phyloP scores from a whole-genome alignment of 2,797 vertebrate species.

The Crenichthys baileyi region DNA sequence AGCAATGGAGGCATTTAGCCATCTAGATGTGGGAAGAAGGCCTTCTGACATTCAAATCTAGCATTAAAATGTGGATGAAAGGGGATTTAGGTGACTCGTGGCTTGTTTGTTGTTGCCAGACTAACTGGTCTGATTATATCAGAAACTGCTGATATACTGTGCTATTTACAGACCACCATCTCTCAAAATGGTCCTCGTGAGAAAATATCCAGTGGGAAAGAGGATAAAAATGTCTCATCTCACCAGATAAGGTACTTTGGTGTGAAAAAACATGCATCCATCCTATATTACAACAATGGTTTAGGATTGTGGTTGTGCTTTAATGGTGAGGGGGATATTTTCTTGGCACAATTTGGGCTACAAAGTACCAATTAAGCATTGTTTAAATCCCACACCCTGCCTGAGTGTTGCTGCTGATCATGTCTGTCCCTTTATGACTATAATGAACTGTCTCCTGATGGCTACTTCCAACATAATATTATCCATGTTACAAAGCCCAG shows the following conservation, averaged over 20 bases:
- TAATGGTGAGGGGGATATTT: neutral
- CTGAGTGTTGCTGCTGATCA: neutral
- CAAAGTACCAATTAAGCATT: neutral
- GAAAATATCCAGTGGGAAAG: neutral
- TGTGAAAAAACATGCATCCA: neutral
- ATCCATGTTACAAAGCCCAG: neutral
- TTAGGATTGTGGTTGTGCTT: neutral
- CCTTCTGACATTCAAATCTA: too few species aligned
- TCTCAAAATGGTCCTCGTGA: neutral
- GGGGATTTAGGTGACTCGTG: too few species aligned
- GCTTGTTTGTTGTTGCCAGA: too few species aligned
- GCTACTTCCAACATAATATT: neutral
- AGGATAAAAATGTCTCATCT: too few species aligned
- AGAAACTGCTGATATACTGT: neutral
- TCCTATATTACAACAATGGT: neutral
- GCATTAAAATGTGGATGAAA: too few species aligned
- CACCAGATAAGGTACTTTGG: neutral
- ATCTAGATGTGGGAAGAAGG: too few species aligned
- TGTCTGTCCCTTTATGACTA: neutral
- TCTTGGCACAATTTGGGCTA: neutral
- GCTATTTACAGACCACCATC: neutral
- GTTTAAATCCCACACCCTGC: neutral
- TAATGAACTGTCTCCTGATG: neutral
- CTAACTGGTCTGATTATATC: too few species aligned
- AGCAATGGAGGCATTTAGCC: too few species aligned